Percentiles rank a stretch among this genome's conserved stretches.
phyloP scores from a whole-genome alignment of 1,140 invertebrate genomes.

The Pollicipes pollicipes region DNA sequence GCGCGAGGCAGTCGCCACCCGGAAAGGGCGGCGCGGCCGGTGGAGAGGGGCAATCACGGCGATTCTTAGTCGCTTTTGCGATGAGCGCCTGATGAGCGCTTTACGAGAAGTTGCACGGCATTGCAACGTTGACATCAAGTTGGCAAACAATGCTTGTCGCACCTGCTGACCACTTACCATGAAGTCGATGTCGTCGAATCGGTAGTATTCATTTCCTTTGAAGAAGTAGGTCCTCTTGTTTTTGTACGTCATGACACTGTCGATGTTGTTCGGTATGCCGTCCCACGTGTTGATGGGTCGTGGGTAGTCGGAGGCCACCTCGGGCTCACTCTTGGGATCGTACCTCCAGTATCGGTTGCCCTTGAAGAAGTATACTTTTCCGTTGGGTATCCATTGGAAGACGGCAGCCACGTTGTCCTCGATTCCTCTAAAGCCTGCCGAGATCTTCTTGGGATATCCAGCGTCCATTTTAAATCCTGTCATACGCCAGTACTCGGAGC shows the following conservation, averaged over 20 bases:
- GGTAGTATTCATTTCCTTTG: neutral
- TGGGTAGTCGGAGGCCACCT: conserved; percentile 44
- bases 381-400: conserved; percentile 87
- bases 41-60: too few relatives aligned
- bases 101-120: too few relatives aligned
- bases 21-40: too few relatives aligned
- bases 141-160: too few relatives aligned
- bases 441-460: conserved; percentile 76
- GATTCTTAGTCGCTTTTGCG: too few relatives aligned
- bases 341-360: conserved; percentile 82
- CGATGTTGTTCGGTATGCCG: conserved; percentile 68
- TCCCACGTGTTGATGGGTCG: conserved; percentile 78
- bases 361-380: conserved; percentile 90
- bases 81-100: too few relatives aligned
- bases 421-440: conserved; percentile 74
- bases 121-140: too few relatives aligned
- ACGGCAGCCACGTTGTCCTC: conserved; percentile 80
- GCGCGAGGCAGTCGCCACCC: too few relatives aligned
- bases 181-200: neutral
- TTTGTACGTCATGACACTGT: conserved; percentile 71
- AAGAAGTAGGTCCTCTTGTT: conserved; percentile 79
- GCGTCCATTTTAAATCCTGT: conserved; percentile 61
- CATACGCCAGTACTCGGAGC: conserved; percentile 81
- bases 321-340: conserved; percentile 61
- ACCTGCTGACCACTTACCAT: too few relatives aligned